phyloP scores from a whole-genome alignment of 2,888 invertebrate species.

The Hyalella azteca region DNA sequence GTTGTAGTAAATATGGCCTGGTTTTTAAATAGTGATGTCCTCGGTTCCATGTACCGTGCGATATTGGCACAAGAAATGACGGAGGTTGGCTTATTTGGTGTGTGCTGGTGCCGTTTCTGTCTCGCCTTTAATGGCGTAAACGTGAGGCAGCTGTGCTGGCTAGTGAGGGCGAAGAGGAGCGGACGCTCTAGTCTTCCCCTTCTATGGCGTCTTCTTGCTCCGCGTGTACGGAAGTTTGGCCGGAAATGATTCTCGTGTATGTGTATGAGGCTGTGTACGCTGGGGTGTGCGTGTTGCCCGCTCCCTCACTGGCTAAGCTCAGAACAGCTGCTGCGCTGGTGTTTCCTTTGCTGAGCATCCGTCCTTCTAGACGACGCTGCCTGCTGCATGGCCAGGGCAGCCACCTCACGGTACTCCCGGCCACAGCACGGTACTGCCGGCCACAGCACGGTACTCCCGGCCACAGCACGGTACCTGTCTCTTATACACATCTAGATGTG shows the following conservation, averaged over 20 bases:
- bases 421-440: not conserved
- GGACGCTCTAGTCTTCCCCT: not conserved
- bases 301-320: not conserved
- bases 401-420: not conserved
- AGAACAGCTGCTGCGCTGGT: slow-evolving; percentile 18
- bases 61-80: no score
- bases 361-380: not conserved
- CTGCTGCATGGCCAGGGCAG: not conserved
- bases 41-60: no score
- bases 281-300: slow-evolving; percentile 8
- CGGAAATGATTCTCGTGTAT: not conserved
- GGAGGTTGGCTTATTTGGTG: not conserved
- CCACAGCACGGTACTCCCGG: no score
- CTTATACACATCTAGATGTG: no score
- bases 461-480: no score
- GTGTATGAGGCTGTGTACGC: not conserved
- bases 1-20: no score
- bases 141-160: no score
- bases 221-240: not conserved
- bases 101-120: not conserved
- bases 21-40: no score
- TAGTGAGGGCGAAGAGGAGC: no score
- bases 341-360: not conserved
- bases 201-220: not conserved
- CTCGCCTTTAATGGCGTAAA: no score